phyloP scores from a whole-genome alignment of 1,140 invertebrate species.

The Neocloeon triangulifer region DNA sequence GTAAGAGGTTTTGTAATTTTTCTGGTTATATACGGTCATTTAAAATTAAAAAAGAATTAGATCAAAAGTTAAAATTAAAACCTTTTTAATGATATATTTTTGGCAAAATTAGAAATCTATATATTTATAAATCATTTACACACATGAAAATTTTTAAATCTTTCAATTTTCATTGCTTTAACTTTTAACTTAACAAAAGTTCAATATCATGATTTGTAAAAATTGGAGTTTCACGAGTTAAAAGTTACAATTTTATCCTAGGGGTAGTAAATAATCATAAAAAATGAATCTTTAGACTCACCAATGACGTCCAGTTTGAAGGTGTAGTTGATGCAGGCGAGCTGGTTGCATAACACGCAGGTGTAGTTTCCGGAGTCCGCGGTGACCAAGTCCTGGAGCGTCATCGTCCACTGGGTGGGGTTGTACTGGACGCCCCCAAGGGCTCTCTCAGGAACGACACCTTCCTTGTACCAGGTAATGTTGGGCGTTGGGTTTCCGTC shows the following conservation, averaged over 20 bases:
- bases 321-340: constrained; percentile 53
- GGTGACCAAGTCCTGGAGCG: constrained; percentile 46
- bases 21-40: no score
- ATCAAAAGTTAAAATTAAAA: background rate
- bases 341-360: constrained; percentile 54
- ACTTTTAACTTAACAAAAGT: no score
- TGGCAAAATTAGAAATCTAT: background rate
- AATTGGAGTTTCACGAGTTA: no score
- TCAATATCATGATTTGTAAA: no score
- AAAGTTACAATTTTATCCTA: no score
- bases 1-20: no score
- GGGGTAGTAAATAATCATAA: constrained; percentile 6
- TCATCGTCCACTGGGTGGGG: constrained; percentile 47
- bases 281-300: constrained; percentile 19
- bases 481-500: constrained; percentile 48
- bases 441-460: constrained; percentile 26
- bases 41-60: no score
- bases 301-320: constrained; percentile 48
- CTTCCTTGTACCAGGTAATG: constrained; percentile 59
- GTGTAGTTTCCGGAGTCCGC: constrained; percentile 67
- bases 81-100: background rate
- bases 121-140: no score
- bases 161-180: no score
- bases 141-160: no score
- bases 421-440: constrained; percentile 30